Evolutionary conservation across 2,888 invertebrate genomes (phyloP).

Genomic region (Euspilapteryx auroguttella): DNA sequence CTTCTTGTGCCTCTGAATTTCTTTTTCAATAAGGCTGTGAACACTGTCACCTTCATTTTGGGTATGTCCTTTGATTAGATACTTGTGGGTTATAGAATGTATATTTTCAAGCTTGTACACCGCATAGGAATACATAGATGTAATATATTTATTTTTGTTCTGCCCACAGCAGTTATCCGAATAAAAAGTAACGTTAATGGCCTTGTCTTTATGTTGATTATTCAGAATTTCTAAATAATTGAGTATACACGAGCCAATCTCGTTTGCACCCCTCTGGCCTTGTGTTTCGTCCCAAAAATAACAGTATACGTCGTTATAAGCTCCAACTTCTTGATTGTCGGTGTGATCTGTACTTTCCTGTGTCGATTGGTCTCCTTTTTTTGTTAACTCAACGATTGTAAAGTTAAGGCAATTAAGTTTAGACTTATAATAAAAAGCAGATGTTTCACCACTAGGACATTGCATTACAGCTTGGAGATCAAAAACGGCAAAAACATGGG

Average conservation of each 20-base stretch:
- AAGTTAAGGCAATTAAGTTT: slow-evolving; percentile 10
- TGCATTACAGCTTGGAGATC: slow-evolving; percentile 12
- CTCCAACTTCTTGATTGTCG: neutral
- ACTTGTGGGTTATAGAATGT: slow-evolving; percentile 8
- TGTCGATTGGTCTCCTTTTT: slow-evolving; percentile 2
- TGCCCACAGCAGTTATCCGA: slow-evolving; percentile 8
- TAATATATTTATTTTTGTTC: slow-evolving; percentile 7
- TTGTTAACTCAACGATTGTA: slow-evolving; percentile 8
- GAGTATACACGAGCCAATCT: slow-evolving; percentile 4
- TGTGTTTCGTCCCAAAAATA: slow-evolving; percentile 4
- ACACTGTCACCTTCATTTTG: slow-evolving; percentile 9
- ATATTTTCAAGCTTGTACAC: slow-evolving; percentile 5
- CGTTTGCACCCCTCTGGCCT: slow-evolving; percentile 3
- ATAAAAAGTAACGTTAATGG: slow-evolving; percentile 6
- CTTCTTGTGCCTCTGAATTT: slow-evolving; percentile 6
- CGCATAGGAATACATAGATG: slow-evolving; percentile 5
- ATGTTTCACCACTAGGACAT: slow-evolving; percentile 7
- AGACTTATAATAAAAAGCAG: too few species aligned
- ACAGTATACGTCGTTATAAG: slow-evolving; percentile 1
- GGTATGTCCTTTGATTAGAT: slow-evolving; percentile 8
- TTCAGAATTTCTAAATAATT: slow-evolving; percentile 1
- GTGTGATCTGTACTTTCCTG: neutral
- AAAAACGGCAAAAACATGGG: slow-evolving; percentile 8
- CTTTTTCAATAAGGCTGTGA: slow-evolving; percentile 8
- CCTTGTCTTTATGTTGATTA: slow-evolving; percentile 1